These are phyloP conservation scores for Eciton burchellii DNA, from an alignment of 1,140 invertebrate species.

Conservation along the genomic window DNA sequence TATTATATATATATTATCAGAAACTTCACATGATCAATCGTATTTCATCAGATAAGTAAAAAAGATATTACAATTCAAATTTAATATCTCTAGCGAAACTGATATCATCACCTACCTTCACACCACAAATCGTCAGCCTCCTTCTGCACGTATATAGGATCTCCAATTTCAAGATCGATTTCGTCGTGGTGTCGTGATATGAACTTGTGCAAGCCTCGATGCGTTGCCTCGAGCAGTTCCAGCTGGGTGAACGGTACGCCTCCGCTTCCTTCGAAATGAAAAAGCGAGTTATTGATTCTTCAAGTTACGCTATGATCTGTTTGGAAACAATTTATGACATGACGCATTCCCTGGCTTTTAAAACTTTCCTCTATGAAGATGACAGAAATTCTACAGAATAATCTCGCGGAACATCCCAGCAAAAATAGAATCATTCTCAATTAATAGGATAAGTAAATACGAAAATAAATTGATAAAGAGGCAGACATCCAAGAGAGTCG, in stretches of 20 bases:
- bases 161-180: slow-evolving; percentile 98
- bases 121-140: slow-evolving; percentile 99
- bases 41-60: not conserved
- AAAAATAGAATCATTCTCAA: too few relatives aligned
- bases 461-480: not conserved
- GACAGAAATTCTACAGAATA: not conserved
- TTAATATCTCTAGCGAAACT: not conserved
- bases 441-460: too few relatives aligned
- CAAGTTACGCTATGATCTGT: slow-evolving; percentile 2
- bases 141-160: slow-evolving; percentile 98
- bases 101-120: slow-evolving; percentile 88
- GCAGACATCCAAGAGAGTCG: not conserved
- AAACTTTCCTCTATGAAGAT: slow-evolving; percentile 24
- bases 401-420: not conserved
- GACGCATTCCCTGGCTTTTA: not conserved
- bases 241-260: slow-evolving; percentile 92
- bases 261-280: slow-evolving; percentile 83
- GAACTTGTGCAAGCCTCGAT: slow-evolving; percentile 97
- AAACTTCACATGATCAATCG: not conserved
- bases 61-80: not conserved
- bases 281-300: slow-evolving; percentile 22
- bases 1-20: too few relatives aligned
- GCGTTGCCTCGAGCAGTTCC: slow-evolving; percentile 96
- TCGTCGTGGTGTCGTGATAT: slow-evolving; percentile 97
- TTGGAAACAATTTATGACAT: slow-evolving; percentile 20